Percentiles rank a stretch among this genome's conserved stretches.
These are phyloP conservation scores for Anabacerthia variegaticeps DNA, from an alignment of 2,797 vertebrate genomes.

Conservation along the genomic window DNA sequence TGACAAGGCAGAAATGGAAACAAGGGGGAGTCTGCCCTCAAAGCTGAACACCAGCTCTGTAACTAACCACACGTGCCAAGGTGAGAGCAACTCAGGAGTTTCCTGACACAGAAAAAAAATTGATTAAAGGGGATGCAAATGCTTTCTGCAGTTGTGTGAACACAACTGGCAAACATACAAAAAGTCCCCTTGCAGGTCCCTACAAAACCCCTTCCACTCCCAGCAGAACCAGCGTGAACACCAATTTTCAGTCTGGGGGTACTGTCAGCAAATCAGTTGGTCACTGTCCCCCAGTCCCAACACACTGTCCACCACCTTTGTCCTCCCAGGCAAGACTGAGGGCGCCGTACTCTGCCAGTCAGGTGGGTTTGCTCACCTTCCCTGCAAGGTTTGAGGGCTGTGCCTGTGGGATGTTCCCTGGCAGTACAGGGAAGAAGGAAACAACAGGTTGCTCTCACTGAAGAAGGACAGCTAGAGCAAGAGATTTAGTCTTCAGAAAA, in stretches of 20 bases:
- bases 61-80: neutral
- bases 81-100: neutral
- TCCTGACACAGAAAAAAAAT: fast-evolving
- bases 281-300: neutral
- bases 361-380: neutral
- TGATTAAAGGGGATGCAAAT: neutral
- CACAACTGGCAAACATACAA: fast-evolving
- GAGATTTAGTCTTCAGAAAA: neutral
- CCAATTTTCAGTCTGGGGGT: neutral
- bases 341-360: neutral
- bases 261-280: neutral
- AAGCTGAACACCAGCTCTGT: neutral
- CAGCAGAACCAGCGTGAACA: fast-evolving
- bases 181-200: neutral
- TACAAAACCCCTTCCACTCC: neutral
- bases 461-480: neutral
- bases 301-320: neutral
- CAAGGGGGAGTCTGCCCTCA: neutral
- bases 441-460: neutral
- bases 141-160: neutral
- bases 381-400: fast-evolving
- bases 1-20: neutral
- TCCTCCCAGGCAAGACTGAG: neutral
- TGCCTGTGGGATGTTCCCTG: neutral
- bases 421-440: neutral